Base-by-base conservation (phyloP, 2,888 invertebrate species). In the Clostera curtula region DNA sequence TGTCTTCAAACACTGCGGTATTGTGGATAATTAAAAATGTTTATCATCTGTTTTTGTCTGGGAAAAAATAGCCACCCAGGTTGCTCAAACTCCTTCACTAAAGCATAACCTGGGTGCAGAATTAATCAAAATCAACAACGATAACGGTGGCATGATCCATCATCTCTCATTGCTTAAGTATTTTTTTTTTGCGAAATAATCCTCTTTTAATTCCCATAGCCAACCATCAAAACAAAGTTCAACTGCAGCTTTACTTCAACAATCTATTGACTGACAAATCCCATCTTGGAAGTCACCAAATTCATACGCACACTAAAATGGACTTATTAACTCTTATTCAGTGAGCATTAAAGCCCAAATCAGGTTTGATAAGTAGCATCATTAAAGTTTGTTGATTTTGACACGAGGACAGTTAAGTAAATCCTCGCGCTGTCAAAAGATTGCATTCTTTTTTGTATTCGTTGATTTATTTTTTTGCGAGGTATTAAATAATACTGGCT, bases 231-330 rank as follows among this genome's bases (percentile, higher is more conserved):
- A 71, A 75, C 71, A 72, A 40, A 31, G 42, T 49, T 51, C 39
- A 43, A 42, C 48, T 42, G 45, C 43, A 48, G 27, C 24, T 55
- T 43, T 33, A 34, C 49, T 40, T 48, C 47, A 47, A 43, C 44
- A 37, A 58, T 56, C 59, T 51, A 49, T 47, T 61, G 61, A 68
- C 58, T 67, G 72, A 73, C 75, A 67, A 75, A 75, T 73, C 72
- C 66, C 47, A 47, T 59, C 53, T 38, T 40, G 36, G 34, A 40
- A 26, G 27, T 30, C 29, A 36, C 46, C 20, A 29, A 4, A 6
- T 29, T 27, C 19, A 8, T 8, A 9, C 12, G 13, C 7, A 13
- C 16, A 9, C 16, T 32, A 11, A 12, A 11, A 22, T 12, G 24
- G 23, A 21, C 4, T 12, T 5, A 17, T 2, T 1, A 4, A 9